Evolutionary conservation across 2,888 invertebrate genomes (phyloP), one percentile per base, ranked within the genome.

Genomic region (Pecten maximus): DNA sequence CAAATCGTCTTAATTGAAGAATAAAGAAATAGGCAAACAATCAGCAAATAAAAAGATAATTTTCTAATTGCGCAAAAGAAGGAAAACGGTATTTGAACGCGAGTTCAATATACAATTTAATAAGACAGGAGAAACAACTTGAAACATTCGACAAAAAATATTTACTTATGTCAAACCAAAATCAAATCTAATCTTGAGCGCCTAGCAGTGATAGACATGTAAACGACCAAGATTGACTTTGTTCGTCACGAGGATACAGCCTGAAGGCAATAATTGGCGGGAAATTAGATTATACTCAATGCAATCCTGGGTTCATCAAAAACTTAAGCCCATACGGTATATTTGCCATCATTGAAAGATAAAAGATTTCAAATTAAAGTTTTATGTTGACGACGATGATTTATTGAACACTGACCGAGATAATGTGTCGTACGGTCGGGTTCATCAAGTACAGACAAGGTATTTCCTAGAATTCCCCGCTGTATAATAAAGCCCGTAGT

Each of bases 211-310:
- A 54, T 23, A 54, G 54, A 35, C 74, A 35, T 44, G 74, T 74
- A 74, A 74, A 74, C 35, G 35, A 6, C n/a, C 28, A 0, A 35
- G 74, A 74, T 35, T 74, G 74, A 74, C 74, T 35, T 74, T 35
- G 8, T 35, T 54, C 74, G 10, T 35, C 74, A 10, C 74, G 74
- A 54, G 54, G 19, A 74, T 74, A 74, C 74, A 74, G 35, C 74
- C 35, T 15, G 35, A 23, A 74, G 74, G 35, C 74, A 74, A 74
- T 74, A 74, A 74, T 74, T 74, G 74, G 74, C 74, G 74, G 74
- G 74, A 74, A 74, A 74, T 74, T 74, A 74, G 74, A 74, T 74
- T 74, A 74, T 74, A 74, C 74, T 35, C 74, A 74, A 74, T 74
- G 28, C 35, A 74, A 35, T 74, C 74, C 28, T 10, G 74, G 74